These are phyloP conservation scores for Bagarius yarrelli DNA, from an alignment of 2,113 vertebrate genomes.

Conservation along the genomic window DNA sequence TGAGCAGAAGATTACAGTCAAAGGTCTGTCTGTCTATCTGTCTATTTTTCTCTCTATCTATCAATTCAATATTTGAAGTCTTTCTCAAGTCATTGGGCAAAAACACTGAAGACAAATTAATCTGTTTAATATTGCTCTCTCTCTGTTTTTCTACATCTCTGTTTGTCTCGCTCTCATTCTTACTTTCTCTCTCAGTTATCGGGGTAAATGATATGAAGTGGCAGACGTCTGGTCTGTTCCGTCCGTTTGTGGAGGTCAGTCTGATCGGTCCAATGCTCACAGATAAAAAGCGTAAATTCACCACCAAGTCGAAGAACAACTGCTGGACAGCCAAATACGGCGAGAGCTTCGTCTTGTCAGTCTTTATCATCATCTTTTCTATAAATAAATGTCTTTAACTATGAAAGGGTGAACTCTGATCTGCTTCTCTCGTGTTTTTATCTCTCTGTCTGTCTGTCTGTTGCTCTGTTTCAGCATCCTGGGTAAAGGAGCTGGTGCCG, in stretches of 20 bases:
- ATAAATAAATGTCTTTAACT: neutral
- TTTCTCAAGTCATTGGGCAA: too few species aligned
- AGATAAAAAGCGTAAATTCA: slow-evolving; percentile 95
- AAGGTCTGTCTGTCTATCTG: slow-evolving; percentile 72
- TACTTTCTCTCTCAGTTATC: slow-evolving; percentile 75
- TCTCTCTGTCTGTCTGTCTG: neutral
- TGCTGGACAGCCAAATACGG: slow-evolving; percentile 96
- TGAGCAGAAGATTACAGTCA: slow-evolving; percentile 89
- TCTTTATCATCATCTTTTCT: slow-evolving; percentile 22
- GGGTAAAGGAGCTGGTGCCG: slow-evolving; percentile 82
- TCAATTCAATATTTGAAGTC: neutral
- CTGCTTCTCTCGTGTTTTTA: neutral
- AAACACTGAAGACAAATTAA: too few species aligned
- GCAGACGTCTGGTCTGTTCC: slow-evolving; percentile 95
- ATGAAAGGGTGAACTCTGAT: neutral
- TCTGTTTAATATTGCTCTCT: too few species aligned
- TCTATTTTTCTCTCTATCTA: neutral
- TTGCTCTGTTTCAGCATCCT: slow-evolving; percentile 71
- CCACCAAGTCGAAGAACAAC: slow-evolving; percentile 98
- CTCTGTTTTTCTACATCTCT: neutral
- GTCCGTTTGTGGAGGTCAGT: slow-evolving; percentile 91
- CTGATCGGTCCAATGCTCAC: slow-evolving; percentile 88
- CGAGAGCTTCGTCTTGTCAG: slow-evolving; percentile 95
- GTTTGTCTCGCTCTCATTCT: neutral
- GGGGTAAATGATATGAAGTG: slow-evolving; percentile 95